These are phyloP conservation scores for Spisula subtruncata DNA, from an alignment of 2,888 invertebrate species.

Conservation along the genomic window DNA sequence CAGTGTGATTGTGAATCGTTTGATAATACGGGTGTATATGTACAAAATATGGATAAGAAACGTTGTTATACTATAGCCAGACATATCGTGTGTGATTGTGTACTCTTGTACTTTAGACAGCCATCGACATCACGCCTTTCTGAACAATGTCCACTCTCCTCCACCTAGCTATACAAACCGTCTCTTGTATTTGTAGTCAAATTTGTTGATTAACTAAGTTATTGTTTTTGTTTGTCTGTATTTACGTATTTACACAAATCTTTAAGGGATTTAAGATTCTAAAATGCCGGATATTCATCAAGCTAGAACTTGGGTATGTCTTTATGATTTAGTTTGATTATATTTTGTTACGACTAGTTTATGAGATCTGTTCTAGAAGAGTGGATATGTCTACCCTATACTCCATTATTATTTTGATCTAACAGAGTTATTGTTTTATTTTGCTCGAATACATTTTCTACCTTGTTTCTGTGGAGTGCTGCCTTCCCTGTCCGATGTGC, in stretches of 20 bases:
- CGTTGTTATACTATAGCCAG: background rate
- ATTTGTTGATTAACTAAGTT: background rate
- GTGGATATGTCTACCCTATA: too few relatives aligned
- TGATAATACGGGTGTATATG: background rate
- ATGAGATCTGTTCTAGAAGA: too few relatives aligned
- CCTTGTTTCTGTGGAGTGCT: too few relatives aligned
- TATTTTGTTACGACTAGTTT: background rate
- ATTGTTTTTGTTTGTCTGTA: background rate
- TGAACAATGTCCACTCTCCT: slow-evolving; percentile 66
- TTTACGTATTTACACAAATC: background rate
- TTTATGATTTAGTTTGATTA: background rate
- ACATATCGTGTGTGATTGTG: slow-evolving; percentile 21
- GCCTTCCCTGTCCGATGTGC: too few relatives aligned
- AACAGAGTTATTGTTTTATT: too few relatives aligned
- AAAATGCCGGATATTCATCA: background rate
- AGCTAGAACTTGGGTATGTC: background rate
- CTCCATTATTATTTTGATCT: too few relatives aligned
- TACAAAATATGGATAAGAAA: background rate
- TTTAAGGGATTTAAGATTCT: background rate
- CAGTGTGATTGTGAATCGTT: background rate
- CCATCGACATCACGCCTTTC: slow-evolving; percentile 65
- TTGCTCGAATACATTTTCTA: too few relatives aligned
- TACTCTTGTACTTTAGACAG: slow-evolving; percentile 67
- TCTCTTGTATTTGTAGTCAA: background rate
- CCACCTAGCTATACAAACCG: background rate